A percentile compares a stretch with the other conserved stretches of the same genome.
These are phyloP conservation scores for Podargus strigoides DNA, from an alignment of 2,797 vertebrate species.

Conservation along the genomic window DNA sequence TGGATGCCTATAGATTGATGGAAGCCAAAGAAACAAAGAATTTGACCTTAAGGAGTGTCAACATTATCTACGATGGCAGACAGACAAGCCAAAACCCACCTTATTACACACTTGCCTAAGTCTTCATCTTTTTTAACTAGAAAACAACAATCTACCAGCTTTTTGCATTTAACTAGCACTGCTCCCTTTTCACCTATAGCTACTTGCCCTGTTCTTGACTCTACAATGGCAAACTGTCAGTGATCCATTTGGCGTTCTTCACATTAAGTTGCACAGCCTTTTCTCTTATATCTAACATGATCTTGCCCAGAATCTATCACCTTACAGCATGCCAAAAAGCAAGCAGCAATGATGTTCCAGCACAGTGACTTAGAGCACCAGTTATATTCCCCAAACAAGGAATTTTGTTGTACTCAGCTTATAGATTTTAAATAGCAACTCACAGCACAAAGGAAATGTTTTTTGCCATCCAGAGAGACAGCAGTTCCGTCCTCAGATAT, in stretches of 20 bases:
- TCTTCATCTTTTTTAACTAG: neutral
- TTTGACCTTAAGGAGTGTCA: neutral
- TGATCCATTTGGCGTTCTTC: neutral
- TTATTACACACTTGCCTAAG: neutral
- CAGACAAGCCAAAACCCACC: neutral
- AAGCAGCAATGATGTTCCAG: neutral
- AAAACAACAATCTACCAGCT: neutral
- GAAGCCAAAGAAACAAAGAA: neutral
- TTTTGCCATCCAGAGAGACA: neutral
- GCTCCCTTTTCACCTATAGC: neutral
- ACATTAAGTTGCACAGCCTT: neutral
- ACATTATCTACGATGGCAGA: fast-evolving
- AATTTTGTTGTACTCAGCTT: neutral
- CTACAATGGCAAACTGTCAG: neutral
- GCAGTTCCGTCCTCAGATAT: neutral
- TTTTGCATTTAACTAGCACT: neutral
- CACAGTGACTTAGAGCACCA: neutral
- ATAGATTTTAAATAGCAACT: neutral
- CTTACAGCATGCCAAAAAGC: neutral
- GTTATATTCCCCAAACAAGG: neutral
- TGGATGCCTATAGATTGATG: neutral
- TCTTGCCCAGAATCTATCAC: constrained; percentile 59
- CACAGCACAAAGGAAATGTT: neutral
- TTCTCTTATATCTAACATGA: neutral
- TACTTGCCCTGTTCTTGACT: neutral